A percentile compares a stretch with the other conserved stretches of the same genome.
Conservation (phyloP, 2,888 invertebrate species). For the Stegophylla sp. region DNA sequence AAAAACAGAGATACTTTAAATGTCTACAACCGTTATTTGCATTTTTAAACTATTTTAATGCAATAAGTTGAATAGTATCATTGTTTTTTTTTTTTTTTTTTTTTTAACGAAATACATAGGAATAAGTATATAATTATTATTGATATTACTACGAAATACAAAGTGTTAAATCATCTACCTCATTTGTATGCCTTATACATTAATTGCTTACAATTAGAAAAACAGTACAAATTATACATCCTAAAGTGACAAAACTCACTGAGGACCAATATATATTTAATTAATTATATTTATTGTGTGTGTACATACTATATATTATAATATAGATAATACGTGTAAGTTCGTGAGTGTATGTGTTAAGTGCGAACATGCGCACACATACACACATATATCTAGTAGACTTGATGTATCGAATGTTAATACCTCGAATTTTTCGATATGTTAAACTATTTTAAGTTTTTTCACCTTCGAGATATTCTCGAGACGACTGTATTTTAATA, state of each 20-base stretch:
- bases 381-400: not conserved
- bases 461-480: not conserved
- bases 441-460: constrained; percentile 26
- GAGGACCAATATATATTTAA: constrained; percentile 52
- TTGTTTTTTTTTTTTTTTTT: constrained; percentile 39
- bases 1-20: no score
- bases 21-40: no score
- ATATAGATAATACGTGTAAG: not conserved
- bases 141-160: constrained; percentile 20
- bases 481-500: not conserved
- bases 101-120: constrained; percentile 34
- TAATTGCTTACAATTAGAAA: constrained; percentile 46
- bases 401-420: not conserved
- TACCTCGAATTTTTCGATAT: not conserved
- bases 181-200: constrained; percentile 57
- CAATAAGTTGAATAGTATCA: constrained; percentile 45
- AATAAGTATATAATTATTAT: constrained; percentile 10
- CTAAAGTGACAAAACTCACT: constrained; percentile 54
- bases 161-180: constrained; percentile 56
- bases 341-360: not conserved
- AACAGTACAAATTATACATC: constrained; percentile 52
- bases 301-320: not conserved
- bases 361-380: not conserved
- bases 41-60: constrained; percentile 40
- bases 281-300: constrained; percentile 40